Evolutionary conservation across 2,113 vertebrate genomes (phyloP).

Genomic region (Syngnathus scovelli): DNA sequence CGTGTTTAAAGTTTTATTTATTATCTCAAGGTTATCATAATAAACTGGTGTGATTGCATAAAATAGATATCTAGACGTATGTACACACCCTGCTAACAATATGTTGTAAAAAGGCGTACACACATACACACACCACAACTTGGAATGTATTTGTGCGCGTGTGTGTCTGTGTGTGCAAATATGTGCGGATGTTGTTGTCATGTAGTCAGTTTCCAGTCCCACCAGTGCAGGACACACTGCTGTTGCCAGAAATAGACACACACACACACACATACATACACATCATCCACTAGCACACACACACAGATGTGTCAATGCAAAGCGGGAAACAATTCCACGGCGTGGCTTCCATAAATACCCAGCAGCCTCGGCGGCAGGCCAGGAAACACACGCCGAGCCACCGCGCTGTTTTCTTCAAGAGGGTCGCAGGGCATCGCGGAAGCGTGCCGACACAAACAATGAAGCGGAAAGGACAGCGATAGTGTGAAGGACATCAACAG

Average conservation of each 20-base stretch:
- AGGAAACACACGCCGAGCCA: conserved; percentile 35
- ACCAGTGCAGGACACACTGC: conserved; percentile 33
- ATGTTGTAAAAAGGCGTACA: too few relatives aligned
- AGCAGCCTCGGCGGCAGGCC: conserved; percentile 45
- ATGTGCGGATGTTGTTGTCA: conserved; percentile 29
- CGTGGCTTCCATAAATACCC: conserved; percentile 62
- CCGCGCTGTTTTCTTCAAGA: conserved; percentile 59
- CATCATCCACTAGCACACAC: conserved; percentile 17
- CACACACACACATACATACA: conserved; percentile 20
- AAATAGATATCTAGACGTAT: background rate
- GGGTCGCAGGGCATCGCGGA: conserved; percentile 56
- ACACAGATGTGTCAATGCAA: conserved; percentile 15
- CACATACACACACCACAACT: too few relatives aligned
- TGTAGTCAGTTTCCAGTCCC: conserved; percentile 39
- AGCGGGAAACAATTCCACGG: conserved; percentile 67
- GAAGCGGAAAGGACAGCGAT: conserved; percentile 55
- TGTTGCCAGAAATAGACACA: conserved; percentile 21
- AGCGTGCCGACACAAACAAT: conserved; percentile 56
- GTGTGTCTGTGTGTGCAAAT: background rate
- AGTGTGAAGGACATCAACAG: conserved; percentile 29
- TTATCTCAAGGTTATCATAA: too few relatives aligned
- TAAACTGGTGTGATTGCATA: too few relatives aligned
- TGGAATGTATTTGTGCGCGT: background rate
- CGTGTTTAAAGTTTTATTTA: too few relatives aligned
- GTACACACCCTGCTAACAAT: background rate